Conservation (phyloP, 2,797 vertebrate genomes). For the Sphenopsis melanotis region DNA sequence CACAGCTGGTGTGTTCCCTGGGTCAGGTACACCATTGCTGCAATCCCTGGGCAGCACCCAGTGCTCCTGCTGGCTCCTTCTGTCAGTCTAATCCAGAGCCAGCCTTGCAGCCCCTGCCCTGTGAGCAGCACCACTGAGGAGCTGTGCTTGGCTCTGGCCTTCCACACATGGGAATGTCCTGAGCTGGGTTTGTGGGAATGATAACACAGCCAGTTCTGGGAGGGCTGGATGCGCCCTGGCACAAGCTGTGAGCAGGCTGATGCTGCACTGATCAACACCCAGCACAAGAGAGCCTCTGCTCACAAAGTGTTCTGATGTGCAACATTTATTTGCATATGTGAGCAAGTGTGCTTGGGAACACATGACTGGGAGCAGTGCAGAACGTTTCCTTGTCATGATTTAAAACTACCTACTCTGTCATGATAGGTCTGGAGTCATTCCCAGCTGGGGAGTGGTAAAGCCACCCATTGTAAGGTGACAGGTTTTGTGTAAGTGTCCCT, state of each 20-base stretch:
- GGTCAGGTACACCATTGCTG: not conserved
- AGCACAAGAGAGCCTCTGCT: not conserved
- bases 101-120: not conserved
- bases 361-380: not conserved
- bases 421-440: not conserved
- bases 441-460: not conserved
- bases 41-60: not conserved
- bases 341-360: not conserved
- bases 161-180: not conserved
- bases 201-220: not conserved
- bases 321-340: slow-evolving; percentile 4
- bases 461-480: rapidly evolving
- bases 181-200: not conserved
- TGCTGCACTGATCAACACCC: not conserved
- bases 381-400: not conserved
- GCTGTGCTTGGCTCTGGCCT: not conserved
- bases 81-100: not conserved
- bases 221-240: not conserved
- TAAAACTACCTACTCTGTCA: not conserved
- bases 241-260: not conserved
- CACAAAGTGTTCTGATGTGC: not conserved
- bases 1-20: not conserved
- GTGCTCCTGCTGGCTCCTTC: not conserved
- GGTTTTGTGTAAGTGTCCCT: not conserved
- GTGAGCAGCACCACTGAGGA: not conserved